Base-by-base conservation (phyloP, 2,113 vertebrate genomes). In the Tachuris rubrigastra region DNA sequence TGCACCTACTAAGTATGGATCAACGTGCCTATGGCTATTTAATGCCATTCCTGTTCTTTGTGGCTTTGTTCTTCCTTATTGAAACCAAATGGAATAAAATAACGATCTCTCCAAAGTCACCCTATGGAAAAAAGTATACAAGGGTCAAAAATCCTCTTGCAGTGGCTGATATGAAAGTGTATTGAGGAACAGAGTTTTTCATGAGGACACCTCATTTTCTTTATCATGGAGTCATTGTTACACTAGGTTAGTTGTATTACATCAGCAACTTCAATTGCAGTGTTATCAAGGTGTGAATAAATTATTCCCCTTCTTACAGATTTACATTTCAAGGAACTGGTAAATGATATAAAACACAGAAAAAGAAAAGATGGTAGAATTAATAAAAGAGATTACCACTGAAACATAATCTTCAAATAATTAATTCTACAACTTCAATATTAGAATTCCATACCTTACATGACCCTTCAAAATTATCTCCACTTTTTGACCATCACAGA, bases 61-160 rank as follows among this genome's bases (percentile, higher is more conserved):
- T 8, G 47, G 30, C 21, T 90, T 67, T 72, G 35, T 53, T 93
- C 62, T 86, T 90, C 17, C 33, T 31, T 83, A 44, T 44, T 86
- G 62, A 81, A 81, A 71, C 76, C 66, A 96, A 93, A 94, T 81
- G 42, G 76, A 96, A 95, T 50, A 5, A 3, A 96, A 46, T 46
- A 95, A 80, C 2, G 7, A 74, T 90, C 87, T 41, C 50, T 87
- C 56, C 74, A 53, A 93, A 92, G 94, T 85, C 77, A 94, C n/a
- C 39, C 81, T 69, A 33, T 8, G 75, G 63, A 63, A 85, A 82
- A 94, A 85, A 85, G 85, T 67, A 87, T 35, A 42, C 65, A 73
- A 53, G 18, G 71, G 69, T 42, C 31, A 90, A 62, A 73, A 81
- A 66, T 42, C 39, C 8, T 63, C 33, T 78, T 71, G 50, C 82